Conservation (phyloP, 1,140 invertebrate species). For the Halesus radiatus region DNA sequence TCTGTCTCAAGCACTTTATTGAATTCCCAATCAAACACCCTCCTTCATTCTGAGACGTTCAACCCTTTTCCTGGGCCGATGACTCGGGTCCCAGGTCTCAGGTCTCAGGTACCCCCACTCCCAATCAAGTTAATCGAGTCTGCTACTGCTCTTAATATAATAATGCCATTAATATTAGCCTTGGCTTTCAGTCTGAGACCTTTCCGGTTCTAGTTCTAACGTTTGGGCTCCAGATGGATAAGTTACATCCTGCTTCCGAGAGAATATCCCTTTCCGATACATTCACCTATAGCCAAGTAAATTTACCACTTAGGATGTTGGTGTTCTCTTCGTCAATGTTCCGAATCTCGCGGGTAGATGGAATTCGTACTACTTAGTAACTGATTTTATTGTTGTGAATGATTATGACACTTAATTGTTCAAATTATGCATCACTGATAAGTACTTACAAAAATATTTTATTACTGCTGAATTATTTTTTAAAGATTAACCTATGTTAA, state of each 20-base stretch:
- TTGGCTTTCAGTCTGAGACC: slow-evolving; percentile 29
- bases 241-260: slow-evolving; percentile 25
- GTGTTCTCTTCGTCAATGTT: too few relatives aligned
- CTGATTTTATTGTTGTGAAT: too few relatives aligned
- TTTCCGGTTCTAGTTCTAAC: slow-evolving; percentile 5
- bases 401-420: too few relatives aligned
- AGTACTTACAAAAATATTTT: too few relatives aligned
- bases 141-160: slow-evolving; percentile 9
- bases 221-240: slow-evolving; percentile 16
- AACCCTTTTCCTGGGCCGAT: too few relatives aligned
- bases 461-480: too few relatives aligned
- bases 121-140: slow-evolving; percentile 40
- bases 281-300: background rate
- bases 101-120: background rate
- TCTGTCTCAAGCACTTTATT: background rate
- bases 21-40: slow-evolving; percentile 20
- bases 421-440: too few relatives aligned
- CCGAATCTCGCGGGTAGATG: too few relatives aligned
- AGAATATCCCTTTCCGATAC: slow-evolving; percentile 1
- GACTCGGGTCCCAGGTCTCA: too few relatives aligned
- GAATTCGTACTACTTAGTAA: too few relatives aligned
- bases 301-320: too few relatives aligned
- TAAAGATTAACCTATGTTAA: too few relatives aligned
- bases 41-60: slow-evolving; percentile 9
- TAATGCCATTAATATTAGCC: slow-evolving; percentile 37